Evolutionary conservation across 2,113 vertebrate genomes (phyloP).

Genomic region (Lasiurus cinereus): DNA sequence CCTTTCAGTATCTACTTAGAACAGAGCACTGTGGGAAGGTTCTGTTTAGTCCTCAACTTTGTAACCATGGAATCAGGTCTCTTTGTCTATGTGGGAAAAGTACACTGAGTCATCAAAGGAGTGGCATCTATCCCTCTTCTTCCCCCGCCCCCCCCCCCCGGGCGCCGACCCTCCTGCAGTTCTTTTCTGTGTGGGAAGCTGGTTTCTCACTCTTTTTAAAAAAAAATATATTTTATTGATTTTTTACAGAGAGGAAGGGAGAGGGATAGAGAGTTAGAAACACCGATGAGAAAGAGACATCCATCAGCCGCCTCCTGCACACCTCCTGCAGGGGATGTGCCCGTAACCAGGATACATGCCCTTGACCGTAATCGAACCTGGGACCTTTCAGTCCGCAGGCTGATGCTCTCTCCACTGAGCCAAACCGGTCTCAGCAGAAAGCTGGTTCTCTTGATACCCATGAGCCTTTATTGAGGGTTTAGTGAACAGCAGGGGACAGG

Average conservation of each 20-base stretch:
- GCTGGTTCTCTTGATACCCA: not conserved
- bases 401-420: too few species aligned
- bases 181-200: not conserved
- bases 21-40: not conserved
- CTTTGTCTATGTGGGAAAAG: not conserved
- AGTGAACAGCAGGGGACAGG: constrained; percentile 33
- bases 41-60: constrained; percentile 3
- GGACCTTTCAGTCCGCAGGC: too few species aligned
- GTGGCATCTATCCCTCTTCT: not conserved
- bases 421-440: too few species aligned
- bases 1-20: constrained; percentile 9
- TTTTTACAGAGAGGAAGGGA: too few species aligned
- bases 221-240: too few species aligned
- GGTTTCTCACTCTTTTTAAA: too few species aligned
- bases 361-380: too few species aligned
- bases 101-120: not conserved
- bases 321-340: too few species aligned
- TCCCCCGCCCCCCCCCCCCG: not conserved
- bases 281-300: too few species aligned
- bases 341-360: too few species aligned
- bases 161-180: not conserved
- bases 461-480: constrained; percentile 70
- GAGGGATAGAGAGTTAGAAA: too few species aligned
- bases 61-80: not conserved
- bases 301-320: too few species aligned